Evolutionary conservation across 2,888 invertebrate species (phyloP).

Genomic region (Encarsia formosa): DNA sequence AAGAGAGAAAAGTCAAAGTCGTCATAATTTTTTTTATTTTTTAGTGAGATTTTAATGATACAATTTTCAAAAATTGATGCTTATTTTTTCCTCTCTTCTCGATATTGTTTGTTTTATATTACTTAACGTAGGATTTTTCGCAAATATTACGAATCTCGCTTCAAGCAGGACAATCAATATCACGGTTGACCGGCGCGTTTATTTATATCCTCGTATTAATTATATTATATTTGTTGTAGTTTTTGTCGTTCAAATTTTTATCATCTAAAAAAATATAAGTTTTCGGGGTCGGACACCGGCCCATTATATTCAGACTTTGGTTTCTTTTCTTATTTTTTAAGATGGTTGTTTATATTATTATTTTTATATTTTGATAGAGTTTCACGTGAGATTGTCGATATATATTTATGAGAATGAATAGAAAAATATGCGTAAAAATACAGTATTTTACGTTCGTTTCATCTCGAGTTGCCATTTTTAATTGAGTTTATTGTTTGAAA

Average conservation of each 20-base stretch:
- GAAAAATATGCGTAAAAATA: background rate
- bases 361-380: background rate
- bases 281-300: conserved; percentile 24
- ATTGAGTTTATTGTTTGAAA: background rate
- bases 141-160: background rate
- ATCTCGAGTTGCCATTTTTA: conserved; percentile 17
- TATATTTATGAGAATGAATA: background rate
- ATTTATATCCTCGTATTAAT: conserved; percentile 27
- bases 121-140: background rate
- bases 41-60: background rate
- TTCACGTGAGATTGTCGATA: background rate
- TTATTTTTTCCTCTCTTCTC: background rate
- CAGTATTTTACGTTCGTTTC: conserved; percentile 16
- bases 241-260: conserved; percentile 30
- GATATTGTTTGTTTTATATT: background rate
- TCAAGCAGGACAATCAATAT: background rate
- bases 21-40: background rate
- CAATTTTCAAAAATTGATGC: background rate
- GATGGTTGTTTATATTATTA: conserved; percentile 4
- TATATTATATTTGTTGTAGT: conserved; percentile 30
- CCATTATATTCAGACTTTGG: conserved; percentile 20
- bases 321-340: conserved; percentile 2
- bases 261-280: conserved; percentile 14
- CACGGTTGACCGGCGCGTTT: conserved; percentile 14
- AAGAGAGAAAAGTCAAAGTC: background rate